Conservation (phyloP, 2,888 invertebrate species). For the Cynaeus angustus region DNA sequence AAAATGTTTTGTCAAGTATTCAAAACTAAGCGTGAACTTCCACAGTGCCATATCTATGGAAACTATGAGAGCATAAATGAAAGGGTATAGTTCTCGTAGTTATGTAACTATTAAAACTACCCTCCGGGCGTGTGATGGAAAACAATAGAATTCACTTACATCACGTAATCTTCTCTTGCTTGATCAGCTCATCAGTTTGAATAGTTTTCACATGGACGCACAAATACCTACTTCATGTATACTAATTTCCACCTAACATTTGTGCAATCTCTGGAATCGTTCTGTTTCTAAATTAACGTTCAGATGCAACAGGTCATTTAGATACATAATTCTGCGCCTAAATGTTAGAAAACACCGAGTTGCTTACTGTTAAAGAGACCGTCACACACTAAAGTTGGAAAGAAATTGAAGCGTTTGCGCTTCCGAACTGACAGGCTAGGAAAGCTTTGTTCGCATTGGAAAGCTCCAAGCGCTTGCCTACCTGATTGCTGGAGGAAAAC, state of each 20-base stretch:
- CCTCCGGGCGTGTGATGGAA: background rate
- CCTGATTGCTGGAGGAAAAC: slow-evolving; percentile 21
- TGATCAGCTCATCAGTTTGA: slow-evolving; percentile 1
- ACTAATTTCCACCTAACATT: too few relatives aligned
- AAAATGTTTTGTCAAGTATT: too few relatives aligned
- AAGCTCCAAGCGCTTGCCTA: slow-evolving; percentile 41
- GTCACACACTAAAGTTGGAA: slow-evolving; percentile 41
- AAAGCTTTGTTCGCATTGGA: slow-evolving; percentile 34
- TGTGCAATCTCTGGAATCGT: background rate
- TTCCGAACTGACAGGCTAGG: slow-evolving; percentile 35
- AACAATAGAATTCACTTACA: slow-evolving; percentile 7
- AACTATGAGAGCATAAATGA: too few relatives aligned
- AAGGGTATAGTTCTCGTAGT: background rate
- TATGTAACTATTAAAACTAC: slow-evolving; percentile 4
- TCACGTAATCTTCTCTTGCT: background rate
- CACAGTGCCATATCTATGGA: too few relatives aligned
- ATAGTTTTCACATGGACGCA: background rate
- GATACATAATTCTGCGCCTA: slow-evolving; percentile 10
- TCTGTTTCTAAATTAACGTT: background rate
- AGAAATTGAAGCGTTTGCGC: slow-evolving; percentile 48
- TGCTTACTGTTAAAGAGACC: slow-evolving; percentile 22
- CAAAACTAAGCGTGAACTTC: background rate
- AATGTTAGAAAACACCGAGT: slow-evolving; percentile 18
- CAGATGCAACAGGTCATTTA: slow-evolving; percentile 34
- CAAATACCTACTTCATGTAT: background rate